Conservation (phyloP, 2,888 invertebrate species). For the Teleogryllus oceanicus region DNA sequence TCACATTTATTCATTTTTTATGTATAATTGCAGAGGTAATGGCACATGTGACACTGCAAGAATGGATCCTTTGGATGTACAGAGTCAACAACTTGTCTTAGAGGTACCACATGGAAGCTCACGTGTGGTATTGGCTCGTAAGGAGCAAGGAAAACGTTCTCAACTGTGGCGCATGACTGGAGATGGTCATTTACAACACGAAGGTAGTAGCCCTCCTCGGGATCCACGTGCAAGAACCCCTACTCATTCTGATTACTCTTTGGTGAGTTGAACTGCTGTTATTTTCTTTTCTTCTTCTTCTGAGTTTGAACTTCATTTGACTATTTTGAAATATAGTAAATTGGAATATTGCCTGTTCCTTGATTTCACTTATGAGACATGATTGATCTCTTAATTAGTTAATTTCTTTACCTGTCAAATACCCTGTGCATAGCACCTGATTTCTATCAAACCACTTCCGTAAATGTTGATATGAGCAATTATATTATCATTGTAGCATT, state of each 20-base stretch:
- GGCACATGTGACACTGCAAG: neutral
- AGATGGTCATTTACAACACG: slow-evolving; percentile 86
- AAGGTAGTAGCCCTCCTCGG: slow-evolving; percentile 62
- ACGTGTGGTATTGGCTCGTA: slow-evolving; percentile 67
- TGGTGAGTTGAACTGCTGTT: neutral
- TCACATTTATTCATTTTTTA: too few relatives aligned
- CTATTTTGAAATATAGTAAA: too few relatives aligned
- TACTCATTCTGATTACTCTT: slow-evolving; percentile 36
- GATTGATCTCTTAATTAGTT: too few relatives aligned
- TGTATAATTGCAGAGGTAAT: slow-evolving; percentile 32
- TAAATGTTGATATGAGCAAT: too few relatives aligned
- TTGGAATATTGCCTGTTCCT: too few relatives aligned
- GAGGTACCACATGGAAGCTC: slow-evolving; percentile 64
- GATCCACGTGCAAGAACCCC: slow-evolving; percentile 43
- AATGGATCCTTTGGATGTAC: slow-evolving; percentile 52
- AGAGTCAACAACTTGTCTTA: slow-evolving; percentile 73
- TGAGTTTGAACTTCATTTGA: too few relatives aligned
- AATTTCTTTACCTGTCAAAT: too few relatives aligned
- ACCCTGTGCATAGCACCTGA: too few relatives aligned
- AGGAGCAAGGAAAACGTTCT: slow-evolving; percentile 67
- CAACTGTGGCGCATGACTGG: slow-evolving; percentile 95
- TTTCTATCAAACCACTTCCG: too few relatives aligned
- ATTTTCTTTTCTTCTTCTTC: too few relatives aligned
- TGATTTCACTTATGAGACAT: too few relatives aligned
- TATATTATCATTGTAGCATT: too few relatives aligned